Evolutionary conservation across 1,140 invertebrate species (phyloP), one percentile per base, ranked within the genome.

Genomic region (Drosophila mauritiana): DNA sequence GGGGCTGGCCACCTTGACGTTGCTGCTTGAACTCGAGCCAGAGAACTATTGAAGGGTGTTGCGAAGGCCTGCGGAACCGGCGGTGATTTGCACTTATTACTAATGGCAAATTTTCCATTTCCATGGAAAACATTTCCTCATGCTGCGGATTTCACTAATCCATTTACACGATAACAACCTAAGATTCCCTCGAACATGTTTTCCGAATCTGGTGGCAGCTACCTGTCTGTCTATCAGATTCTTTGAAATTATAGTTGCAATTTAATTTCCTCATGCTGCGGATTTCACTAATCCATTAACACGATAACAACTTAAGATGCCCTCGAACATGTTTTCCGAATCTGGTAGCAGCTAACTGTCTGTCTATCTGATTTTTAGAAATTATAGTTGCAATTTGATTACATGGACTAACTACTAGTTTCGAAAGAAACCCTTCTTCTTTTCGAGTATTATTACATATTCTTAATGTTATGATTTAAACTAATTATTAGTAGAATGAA

Each of bases 11-110:
- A 88, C 84, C 84, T 88, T 88, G 84, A 88, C 84, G 84, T 88
- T 88, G 84, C 72, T 74, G 80, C 84, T 89, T 88, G 84, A 88
- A 89, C 84, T 88, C 84, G 55, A 58, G 84, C 73, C 77, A 89
- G 80, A 78, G 64, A 88, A 80, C 76, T 88, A 74, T 84, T 84
- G 84, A 88, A 88, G 80, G 84, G 83, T 88, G 68, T 64, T 59
- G 57, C 62, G 83, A 86, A 86, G 84, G 84, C 76, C 76, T 69
- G 25, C 37, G 25, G 57, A 42, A 43, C 40, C 49, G 54, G 55
- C 22, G 54, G 52, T 72, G 68, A 72, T 72, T 72, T 70, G 68
- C 65, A 72, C 68, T 72, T 57, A 48, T 57, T 40, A 48, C 67
- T 72, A 72, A 72, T 72, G 65, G 68, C 27, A 36, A 40, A 49